Conservation (phyloP, 2,797 vertebrate genomes). For the Acridotheres tristis region DNA sequence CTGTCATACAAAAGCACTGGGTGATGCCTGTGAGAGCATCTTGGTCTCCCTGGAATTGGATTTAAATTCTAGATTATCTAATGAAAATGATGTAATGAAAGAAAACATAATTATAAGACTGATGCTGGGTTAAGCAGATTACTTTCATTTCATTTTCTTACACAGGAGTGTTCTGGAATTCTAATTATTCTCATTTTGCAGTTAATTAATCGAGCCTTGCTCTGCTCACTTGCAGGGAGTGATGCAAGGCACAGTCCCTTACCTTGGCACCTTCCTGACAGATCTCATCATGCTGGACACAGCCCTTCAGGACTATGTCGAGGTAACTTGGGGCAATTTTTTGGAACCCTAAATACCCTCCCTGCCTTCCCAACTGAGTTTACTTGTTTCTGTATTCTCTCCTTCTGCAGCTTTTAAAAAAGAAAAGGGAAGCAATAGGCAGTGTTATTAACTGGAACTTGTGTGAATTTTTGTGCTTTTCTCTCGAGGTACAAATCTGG, state of each 20-base stretch:
- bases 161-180: background rate
- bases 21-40: background rate
- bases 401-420: background rate
- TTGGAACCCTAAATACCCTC: background rate
- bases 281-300: conserved; percentile 96
- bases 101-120: background rate
- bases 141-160: background rate
- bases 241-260: conserved; percentile 95
- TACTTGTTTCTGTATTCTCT: background rate
- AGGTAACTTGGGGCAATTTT: conserved; percentile 76
- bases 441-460: background rate
- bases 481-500: background rate
- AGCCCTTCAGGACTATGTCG: conserved; percentile 88
- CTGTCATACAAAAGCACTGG: background rate
- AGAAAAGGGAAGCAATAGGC: background rate
- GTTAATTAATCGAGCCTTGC: background rate
- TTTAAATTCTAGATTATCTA: background rate
- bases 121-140: background rate
- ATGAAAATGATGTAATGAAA: background rate
- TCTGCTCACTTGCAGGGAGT: conserved; percentile 81
- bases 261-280: conserved; percentile 92
- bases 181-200: background rate
- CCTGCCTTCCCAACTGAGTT: background rate
- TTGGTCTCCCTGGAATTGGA: background rate
- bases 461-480: background rate